Percentiles rank a stretch among this genome's conserved stretches.
These are phyloP conservation scores for Orthosia cruda DNA, from an alignment of 2,888 invertebrate species.

Conservation along the genomic window DNA sequence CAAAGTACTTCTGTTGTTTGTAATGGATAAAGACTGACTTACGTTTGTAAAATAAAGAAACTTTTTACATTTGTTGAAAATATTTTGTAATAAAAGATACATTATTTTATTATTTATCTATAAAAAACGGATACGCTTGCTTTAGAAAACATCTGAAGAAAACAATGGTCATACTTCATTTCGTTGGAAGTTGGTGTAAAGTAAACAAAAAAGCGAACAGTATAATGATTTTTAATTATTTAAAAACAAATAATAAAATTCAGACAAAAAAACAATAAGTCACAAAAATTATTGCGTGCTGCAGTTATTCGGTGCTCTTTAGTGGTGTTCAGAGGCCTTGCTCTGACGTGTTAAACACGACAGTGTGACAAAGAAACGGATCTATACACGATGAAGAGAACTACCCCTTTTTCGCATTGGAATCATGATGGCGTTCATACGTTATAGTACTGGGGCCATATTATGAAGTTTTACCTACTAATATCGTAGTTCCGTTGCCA, in stretches of 20 bases:
- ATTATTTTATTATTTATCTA: no score
- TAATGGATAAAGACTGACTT: no score
- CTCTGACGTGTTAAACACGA: background rate
- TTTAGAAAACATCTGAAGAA: background rate
- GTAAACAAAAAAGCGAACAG: constrained; percentile 15
- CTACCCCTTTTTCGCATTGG: no score
- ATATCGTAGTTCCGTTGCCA: background rate
- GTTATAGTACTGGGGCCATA: background rate
- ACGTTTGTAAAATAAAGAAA: no score
- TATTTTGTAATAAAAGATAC: no score
- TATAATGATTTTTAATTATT: constrained; percentile 24
- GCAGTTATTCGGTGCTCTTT: background rate
- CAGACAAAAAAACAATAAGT: background rate
- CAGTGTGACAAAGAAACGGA: no score
- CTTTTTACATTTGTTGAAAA: no score
- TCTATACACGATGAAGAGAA: no score
- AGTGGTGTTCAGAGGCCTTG: background rate
- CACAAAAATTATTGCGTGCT: background rate
- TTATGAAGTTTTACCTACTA: background rate
- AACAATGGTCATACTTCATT: background rate
- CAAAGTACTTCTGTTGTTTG: no score
- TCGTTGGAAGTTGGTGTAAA: background rate
- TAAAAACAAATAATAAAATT: constrained; percentile 16
- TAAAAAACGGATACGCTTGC: no score
- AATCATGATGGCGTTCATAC: no score